A percentile compares a stretch with the other conserved stretches of the same genome.
These are phyloP conservation scores for Sciaenops ocellatus DNA, from an alignment of 2,797 vertebrate genomes.

Conservation along the genomic window DNA sequence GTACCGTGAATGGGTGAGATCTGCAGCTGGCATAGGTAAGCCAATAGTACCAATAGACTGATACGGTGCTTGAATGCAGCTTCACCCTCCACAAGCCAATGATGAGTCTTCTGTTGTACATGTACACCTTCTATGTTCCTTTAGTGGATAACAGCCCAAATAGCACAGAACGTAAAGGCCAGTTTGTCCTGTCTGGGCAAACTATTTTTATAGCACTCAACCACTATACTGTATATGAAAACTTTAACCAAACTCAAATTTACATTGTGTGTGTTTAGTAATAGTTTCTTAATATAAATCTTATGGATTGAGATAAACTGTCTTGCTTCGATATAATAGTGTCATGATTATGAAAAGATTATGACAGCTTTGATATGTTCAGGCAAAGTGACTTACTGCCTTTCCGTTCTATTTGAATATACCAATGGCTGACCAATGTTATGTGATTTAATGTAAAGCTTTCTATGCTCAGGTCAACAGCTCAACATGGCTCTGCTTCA, in stretches of 20 bases:
- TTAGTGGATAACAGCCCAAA: constrained; percentile 86
- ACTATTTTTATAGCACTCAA: constrained; percentile 87
- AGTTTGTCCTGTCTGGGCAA: constrained; percentile 85
- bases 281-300: constrained; percentile 86
- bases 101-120: constrained; percentile 85
- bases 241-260: constrained; percentile 87
- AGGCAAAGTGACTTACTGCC: constrained; percentile 82
- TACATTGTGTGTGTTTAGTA: constrained; percentile 86
- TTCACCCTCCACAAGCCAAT: constrained; percentile 82
- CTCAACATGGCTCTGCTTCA: constrained; percentile 91
- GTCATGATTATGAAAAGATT: constrained; percentile 83
- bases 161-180: constrained; percentile 95
- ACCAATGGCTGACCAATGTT: constrained; percentile 99
- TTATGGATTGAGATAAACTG: constrained; percentile 83
- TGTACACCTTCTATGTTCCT: constrained; percentile 83
- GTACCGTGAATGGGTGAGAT: constrained; percentile 77
- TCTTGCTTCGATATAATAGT: constrained; percentile 85
- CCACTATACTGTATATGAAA: constrained; percentile 86
- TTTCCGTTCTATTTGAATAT: constrained; percentile 85
- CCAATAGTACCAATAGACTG: constrained; percentile 76
- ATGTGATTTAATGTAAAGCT: constrained; percentile 98
- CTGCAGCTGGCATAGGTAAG: constrained; percentile 70
- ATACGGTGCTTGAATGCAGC: constrained; percentile 72
- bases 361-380: constrained; percentile 85
- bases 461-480: constrained; percentile 99